Evolutionary conservation across 2,797 vertebrate genomes (phyloP).

Genomic region (Selene dorsalis): DNA sequence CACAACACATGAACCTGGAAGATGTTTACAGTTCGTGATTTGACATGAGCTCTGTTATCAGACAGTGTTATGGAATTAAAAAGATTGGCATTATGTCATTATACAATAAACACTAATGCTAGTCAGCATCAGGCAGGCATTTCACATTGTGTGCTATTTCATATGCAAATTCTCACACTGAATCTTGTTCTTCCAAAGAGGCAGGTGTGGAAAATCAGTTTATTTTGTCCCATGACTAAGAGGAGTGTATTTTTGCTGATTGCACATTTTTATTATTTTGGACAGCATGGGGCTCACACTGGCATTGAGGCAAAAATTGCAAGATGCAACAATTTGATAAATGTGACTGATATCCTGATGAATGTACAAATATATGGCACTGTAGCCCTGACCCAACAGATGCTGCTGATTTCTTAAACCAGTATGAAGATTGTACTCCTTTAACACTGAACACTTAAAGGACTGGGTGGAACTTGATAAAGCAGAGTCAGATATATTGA

Average conservation of each 20-base stretch:
- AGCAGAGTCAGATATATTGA: not conserved
- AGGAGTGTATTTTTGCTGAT: slow-evolving; percentile 5
- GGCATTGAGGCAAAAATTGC: not conserved
- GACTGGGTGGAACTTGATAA: not conserved
- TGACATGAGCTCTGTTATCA: slow-evolving; percentile 6
- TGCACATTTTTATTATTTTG: not conserved
- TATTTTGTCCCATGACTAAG: not conserved
- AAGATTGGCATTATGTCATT: not conserved
- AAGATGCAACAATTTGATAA: not conserved
- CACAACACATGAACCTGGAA: not conserved
- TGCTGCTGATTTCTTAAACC: not conserved
- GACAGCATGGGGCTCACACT: too few relatives aligned
- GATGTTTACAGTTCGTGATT: slow-evolving; percentile 2
- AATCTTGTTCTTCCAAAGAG: not conserved
- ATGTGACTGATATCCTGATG: not conserved
- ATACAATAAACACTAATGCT: not conserved
- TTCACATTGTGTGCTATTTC: not conserved
- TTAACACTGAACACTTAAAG: too few relatives aligned
- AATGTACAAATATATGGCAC: not conserved
- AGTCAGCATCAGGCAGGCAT: not conserved
- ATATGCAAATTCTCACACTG: slow-evolving; percentile 12
- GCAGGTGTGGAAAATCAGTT: not conserved
- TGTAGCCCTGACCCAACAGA: not conserved
- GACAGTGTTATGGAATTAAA: not conserved
- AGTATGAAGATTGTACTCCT: not conserved